Evolutionary conservation across 2,113 vertebrate species (phyloP).

Genomic region (Tapirus terrestris): DNA sequence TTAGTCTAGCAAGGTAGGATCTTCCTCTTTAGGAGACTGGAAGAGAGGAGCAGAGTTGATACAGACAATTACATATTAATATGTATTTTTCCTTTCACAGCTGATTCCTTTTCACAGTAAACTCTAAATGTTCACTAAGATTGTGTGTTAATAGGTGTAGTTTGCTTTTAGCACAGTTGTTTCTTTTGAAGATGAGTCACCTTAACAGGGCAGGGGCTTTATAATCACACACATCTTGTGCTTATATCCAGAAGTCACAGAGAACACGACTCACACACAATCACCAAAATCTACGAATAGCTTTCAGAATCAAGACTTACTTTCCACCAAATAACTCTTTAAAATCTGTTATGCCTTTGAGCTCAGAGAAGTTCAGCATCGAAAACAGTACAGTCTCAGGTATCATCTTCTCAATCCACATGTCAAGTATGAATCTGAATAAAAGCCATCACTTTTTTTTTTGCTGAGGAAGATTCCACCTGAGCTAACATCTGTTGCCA

Average conservation of each 20-base stretch:
- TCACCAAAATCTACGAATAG: conserved; percentile 10
- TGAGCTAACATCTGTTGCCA: no score
- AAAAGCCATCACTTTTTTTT: background rate
- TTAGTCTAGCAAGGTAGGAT: background rate
- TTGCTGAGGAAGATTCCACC: no score
- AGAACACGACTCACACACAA: background rate
- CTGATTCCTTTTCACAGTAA: background rate
- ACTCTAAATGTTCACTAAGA: background rate
- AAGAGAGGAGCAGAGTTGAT: background rate
- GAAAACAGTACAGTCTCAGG: background rate
- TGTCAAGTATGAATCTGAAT: conserved; percentile 30
- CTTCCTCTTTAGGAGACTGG: background rate
- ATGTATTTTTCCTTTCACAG: conserved; percentile 10
- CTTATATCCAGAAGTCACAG: background rate
- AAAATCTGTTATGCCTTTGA: conserved; percentile 9
- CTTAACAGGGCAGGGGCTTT: background rate
- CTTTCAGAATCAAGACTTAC: conserved; percentile 11
- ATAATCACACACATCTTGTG: background rate
- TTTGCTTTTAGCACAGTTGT: conserved; percentile 13
- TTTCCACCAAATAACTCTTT: conserved; percentile 44
- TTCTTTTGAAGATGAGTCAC: conserved; percentile 35
- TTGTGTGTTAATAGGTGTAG: background rate
- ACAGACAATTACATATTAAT: background rate
- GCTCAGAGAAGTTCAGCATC: conserved; percentile 12
- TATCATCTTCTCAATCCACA: background rate